These are phyloP conservation scores for Pteropus rufus DNA, from an alignment of 2,797 vertebrate genomes.

Conservation along the genomic window DNA sequence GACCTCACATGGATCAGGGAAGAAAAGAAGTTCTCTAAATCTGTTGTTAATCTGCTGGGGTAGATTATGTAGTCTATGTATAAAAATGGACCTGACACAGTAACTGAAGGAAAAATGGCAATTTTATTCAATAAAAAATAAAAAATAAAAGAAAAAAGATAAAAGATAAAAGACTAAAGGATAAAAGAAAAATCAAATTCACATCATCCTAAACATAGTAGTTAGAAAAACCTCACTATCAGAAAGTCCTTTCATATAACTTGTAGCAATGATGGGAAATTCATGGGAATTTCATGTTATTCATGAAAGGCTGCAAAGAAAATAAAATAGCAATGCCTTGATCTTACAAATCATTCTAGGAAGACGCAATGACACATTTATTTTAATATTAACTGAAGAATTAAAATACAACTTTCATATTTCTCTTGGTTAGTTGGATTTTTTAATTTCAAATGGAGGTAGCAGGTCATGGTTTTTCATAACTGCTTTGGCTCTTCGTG, in stretches of 20 bases:
- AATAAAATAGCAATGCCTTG: background rate
- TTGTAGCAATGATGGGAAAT: background rate
- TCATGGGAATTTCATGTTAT: background rate
- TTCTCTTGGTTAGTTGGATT: background rate
- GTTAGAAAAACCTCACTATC: background rate
- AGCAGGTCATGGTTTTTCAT: background rate
- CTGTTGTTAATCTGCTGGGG: background rate
- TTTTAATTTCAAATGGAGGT: background rate
- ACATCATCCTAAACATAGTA: background rate
- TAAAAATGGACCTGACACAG: background rate
- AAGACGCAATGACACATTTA: background rate
- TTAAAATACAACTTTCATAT: slow-evolving; percentile 5
- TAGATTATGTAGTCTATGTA: background rate
- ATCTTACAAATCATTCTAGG: background rate
- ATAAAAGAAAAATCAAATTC: background rate
- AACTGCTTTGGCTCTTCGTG: background rate
- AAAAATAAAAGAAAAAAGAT: too few relatives aligned
- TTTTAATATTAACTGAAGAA: background rate
- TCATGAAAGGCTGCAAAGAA: background rate
- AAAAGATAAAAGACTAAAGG: background rate
- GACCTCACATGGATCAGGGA: background rate
- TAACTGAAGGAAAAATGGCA: background rate
- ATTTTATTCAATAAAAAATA: background rate
- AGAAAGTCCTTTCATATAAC: background rate
- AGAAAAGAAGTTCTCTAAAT: slow-evolving; percentile 19